Evolutionary conservation across 2,113 vertebrate species (phyloP), one percentile per base, ranked within the genome.

Genomic region (Phyllostomus discolor): DNA sequence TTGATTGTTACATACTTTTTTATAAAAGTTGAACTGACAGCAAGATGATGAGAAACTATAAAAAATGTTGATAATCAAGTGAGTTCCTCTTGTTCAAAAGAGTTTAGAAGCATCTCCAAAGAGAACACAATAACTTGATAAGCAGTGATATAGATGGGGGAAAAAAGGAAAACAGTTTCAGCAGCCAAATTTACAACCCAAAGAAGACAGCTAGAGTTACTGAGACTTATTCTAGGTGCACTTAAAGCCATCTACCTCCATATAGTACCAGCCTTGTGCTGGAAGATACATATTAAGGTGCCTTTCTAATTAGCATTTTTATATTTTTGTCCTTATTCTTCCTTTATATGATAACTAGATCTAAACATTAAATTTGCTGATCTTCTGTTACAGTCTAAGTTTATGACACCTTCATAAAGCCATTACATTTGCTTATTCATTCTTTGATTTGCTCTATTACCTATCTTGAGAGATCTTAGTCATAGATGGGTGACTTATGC

Each of bases 381-480:
- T 93, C 76, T 73, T 79, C 62, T 38, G 38, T 52, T 26, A 2
- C 7, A 78, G 91, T 19, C 52, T 35, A 70, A 38, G 28, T 93
- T 95, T 87, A 72, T 50, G 57, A 95, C 73, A 87, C 19, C 81
- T 95, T 93, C 83, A 85, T 26, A 26, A 69, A 94, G 46, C 62
- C 20, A 90, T 95, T 96, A 86, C 16, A 73, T 70, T 90, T 90
- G 85, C 54, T 91, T 95, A 93, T 43, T 88, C 69, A 80, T 86
- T 96, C 67, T 88, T 88, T 73, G 66, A 76, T 91, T 88, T 82
- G 48, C 62, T 95, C 66, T 95, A 57, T 76, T 38, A 3, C 48
- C 76, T 92, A 43, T 81, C 75, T 81, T 5, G 57, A 88, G 50
- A 80, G 43, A 88, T 79, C 46, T 73, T 81, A 84, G 89, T 94